Conservation (phyloP, 2,797 vertebrate species). For the Rhinatrema bivittatum region DNA sequence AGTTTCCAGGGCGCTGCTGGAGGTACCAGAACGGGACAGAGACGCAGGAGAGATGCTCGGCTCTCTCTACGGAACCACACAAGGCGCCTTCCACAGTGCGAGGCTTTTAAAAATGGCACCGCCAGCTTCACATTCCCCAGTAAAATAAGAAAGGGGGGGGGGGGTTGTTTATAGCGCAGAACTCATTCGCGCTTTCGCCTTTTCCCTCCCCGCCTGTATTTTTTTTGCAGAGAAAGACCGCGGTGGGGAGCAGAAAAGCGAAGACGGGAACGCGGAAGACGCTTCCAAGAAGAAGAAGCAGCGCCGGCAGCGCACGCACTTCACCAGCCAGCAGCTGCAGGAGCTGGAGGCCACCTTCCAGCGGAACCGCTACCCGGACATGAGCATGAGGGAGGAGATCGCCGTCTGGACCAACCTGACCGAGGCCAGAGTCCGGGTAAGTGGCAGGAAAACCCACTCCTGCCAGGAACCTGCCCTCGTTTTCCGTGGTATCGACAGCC, state of each 20-base stretch:
- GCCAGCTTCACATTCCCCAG: too few relatives aligned
- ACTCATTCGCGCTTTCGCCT: too few relatives aligned
- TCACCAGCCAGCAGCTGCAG: constrained; percentile 81
- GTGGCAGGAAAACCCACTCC: constrained; percentile 9
- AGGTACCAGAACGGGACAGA: too few relatives aligned
- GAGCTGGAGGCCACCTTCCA: constrained; percentile 83
- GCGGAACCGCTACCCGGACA: constrained; percentile 80
- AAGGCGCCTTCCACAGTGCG: too few relatives aligned
- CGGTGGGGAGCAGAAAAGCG: constrained; percentile 72
- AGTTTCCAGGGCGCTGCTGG: too few relatives aligned
- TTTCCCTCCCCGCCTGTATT: background rate
- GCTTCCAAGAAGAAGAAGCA: constrained; percentile 83
- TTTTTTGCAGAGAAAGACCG: constrained; percentile 77
- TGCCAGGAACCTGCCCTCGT: background rate
- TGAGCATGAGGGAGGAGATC: constrained; percentile 83
- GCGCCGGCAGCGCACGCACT: constrained; percentile 75
- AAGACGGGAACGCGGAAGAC: constrained; percentile 78
- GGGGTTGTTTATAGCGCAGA: too few relatives aligned
- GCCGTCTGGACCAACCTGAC: constrained; percentile 86
- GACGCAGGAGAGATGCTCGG: too few relatives aligned
- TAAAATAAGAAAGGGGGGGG: too few relatives aligned
- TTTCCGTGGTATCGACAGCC: too few relatives aligned
- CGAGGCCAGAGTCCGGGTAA: constrained; percentile 88
- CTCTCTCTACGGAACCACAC: too few relatives aligned
- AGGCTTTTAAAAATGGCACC: too few relatives aligned